Base-by-base conservation (phyloP, 1,140 invertebrate genomes). In the Drosophila trapezifrons region DNA sequence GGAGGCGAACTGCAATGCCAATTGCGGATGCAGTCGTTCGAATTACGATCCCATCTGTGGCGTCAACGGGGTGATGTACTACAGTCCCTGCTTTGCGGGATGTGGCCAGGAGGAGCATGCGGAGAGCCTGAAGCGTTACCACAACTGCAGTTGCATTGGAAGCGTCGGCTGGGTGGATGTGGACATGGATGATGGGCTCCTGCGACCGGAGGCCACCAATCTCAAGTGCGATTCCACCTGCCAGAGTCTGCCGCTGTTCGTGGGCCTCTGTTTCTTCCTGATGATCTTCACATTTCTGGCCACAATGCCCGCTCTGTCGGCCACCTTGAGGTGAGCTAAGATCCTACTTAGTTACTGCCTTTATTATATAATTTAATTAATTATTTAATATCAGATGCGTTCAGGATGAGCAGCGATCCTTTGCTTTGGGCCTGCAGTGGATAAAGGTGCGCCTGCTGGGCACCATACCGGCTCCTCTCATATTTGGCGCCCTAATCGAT, bases 361-460 rank as follows among this genome's bases (percentile, higher is more conserved):
- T n/a, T n/a, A n/a, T n/a, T n/a, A n/a, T n/a, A 0, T n/a, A 9
- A 58, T 9, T 40, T 40, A 4, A 18, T 1, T 6, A 12, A 27
- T 49, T 3, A 3, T 2, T 15, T 8, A 6, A 8, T 35, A 43
- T 3, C 66, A 96, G 97, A 82, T 97, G 96, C 75, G 97, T 98
- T 4, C 93, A 94, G 27, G 95, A 96, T 83, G 95, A 97, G 66
- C 96, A 97, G 90, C 94, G 96, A 43, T 96, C 96, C 2, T 97
- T 98, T 93, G 97, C 96, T 2, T 92, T 98, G 29, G 97, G 97
- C 0, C 95, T 98, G 79, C 97, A 98, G 91, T 97, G 97, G 96
- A 96, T 97, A 27, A 95, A 96, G 71, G 95, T 97, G 8, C 93
- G 97, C 17, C 90, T 96, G 45, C 79, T 95, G 90, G 96, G 96